Base-by-base conservation (phyloP, 2,113 vertebrate genomes). In the Gallinago media region DNA sequence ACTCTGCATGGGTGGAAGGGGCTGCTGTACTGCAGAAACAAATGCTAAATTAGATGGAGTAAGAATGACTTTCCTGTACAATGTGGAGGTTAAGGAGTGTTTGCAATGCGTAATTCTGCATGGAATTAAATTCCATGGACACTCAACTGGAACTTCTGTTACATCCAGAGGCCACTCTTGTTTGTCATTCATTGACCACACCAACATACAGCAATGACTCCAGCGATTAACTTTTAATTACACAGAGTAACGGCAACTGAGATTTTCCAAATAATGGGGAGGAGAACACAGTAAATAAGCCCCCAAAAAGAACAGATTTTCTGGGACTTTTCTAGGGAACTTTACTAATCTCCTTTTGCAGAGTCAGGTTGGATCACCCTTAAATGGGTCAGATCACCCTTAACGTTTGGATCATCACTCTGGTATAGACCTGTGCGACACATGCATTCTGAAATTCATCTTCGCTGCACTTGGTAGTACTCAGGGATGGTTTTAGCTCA, bases 51-150 rank as follows among this genome's bases (percentile, higher is more conserved):
- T 65, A n/a, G 50, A 85, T 79, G 32, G 27, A 74, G 21, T 79
- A 88, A 96, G 63, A 92, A 70, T 86, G 80, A 83, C 40, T 93
- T 93, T 91, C 59, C 56, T 26, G 40, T 72, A 67, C 11, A 63
- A 52, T 15, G 32, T 63, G 50, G 56, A 83, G 25, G 31, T 52
- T 94, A 71, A 77, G 56, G 19, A 77, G 6, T 65, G 12, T 71
- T 68, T 88, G 23, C 20, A 92, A 26, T 17, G 19, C 13, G 59
- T 22, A 86, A 20, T 73, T 85, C 18, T 68, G 8, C 20, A 56
- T 9, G 29, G 27, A 74, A 34, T 79, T 85, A 70, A 75, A 58
- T 15, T 73, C 50, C 19, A 6, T 40, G 12, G 55, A 12, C 15
- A 22, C 32, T 59, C 1, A 2, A 31, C 3, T n/a, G 26, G 11